These are phyloP conservation scores for Tenebrosternarchus preto DNA, from an alignment of 2,113 vertebrate genomes.

Conservation along the genomic window DNA sequence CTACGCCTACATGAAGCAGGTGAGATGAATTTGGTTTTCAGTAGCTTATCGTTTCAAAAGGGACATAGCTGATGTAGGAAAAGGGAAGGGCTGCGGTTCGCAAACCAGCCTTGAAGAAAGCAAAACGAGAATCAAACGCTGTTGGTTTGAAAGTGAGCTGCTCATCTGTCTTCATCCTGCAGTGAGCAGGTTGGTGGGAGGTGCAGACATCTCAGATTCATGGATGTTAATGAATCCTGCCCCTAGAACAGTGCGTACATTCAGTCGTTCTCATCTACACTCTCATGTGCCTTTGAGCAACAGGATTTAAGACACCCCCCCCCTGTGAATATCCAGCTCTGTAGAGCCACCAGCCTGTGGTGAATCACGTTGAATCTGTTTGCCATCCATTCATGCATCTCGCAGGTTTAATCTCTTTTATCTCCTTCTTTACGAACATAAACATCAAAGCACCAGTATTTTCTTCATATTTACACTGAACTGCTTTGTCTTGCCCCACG, in stretches of 20 bases:
- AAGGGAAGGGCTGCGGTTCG: too few species aligned
- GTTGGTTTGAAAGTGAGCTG: too few species aligned
- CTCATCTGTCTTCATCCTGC: too few species aligned
- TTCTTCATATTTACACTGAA: neutral
- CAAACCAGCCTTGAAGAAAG: too few species aligned
- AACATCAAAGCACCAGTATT: neutral
- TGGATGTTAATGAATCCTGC: too few species aligned
- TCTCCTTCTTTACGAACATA: constrained; percentile 53
- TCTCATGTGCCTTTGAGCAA: neutral
- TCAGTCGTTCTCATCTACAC: neutral
- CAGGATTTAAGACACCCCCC: too few species aligned
- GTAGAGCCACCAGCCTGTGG: constrained; percentile 69
- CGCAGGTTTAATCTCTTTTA: constrained; percentile 72
- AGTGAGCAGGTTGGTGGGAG: too few species aligned
- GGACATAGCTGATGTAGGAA: too few species aligned
- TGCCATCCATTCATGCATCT: constrained; percentile 58
- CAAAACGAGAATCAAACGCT: too few species aligned
- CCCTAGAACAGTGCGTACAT: too few species aligned
- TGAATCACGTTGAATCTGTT: constrained; percentile 60
- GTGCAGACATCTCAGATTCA: too few species aligned
- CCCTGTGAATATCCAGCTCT: neutral
- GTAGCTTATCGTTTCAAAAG: too few species aligned
- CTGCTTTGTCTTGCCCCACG: neutral
- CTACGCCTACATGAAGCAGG: constrained; percentile 99
- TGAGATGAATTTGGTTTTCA: constrained; percentile 56